Percentiles rank a stretch among this genome's conserved stretches.
Evolutionary conservation across 2,113 vertebrate species (phyloP).

Genomic region (Aepyceros melampus): DNA sequence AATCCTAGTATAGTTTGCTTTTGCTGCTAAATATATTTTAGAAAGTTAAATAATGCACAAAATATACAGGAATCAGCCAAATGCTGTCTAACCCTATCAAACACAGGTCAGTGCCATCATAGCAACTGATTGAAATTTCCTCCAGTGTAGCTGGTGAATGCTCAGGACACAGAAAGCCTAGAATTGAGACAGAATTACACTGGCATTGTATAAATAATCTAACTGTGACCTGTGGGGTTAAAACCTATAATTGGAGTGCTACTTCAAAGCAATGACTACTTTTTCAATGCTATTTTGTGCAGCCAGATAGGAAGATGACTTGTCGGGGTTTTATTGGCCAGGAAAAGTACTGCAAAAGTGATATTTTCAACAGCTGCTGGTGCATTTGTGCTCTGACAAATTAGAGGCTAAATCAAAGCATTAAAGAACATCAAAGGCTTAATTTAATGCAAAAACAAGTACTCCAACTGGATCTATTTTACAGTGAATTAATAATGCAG

Average conservation of each 20-base stretch:
- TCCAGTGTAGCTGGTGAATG: constrained; percentile 83
- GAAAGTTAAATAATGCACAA: constrained; percentile 84
- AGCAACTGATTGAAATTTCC: constrained; percentile 87
- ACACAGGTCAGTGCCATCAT: constrained; percentile 88
- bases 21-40: constrained; percentile 77
- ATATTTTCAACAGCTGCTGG: constrained; percentile 91
- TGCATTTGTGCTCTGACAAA: constrained; percentile 86
- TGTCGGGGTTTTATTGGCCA: constrained; percentile 83
- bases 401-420: constrained; percentile 87
- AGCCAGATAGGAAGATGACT: constrained; percentile 84
- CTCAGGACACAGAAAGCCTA: constrained; percentile 90
- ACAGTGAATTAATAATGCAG: constrained; percentile 85
- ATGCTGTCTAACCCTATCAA: constrained; percentile 90
- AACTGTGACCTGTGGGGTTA: constrained; percentile 96
- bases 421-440: constrained; percentile 87
- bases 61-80: constrained; percentile 82
- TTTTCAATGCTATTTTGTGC: constrained; percentile 88
- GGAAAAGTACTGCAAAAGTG: constrained; percentile 86
- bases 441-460: constrained; percentile 88
- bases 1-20: constrained; percentile 76
- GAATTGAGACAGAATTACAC: constrained; percentile 94
- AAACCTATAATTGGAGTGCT: constrained; percentile 99
- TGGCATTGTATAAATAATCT: constrained; percentile 99
- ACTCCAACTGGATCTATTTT: constrained; percentile 84
- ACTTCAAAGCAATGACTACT: constrained; percentile 98